Evolutionary conservation across 2,113 vertebrate species (phyloP).

Genomic region (Alligator sinensis): DNA sequence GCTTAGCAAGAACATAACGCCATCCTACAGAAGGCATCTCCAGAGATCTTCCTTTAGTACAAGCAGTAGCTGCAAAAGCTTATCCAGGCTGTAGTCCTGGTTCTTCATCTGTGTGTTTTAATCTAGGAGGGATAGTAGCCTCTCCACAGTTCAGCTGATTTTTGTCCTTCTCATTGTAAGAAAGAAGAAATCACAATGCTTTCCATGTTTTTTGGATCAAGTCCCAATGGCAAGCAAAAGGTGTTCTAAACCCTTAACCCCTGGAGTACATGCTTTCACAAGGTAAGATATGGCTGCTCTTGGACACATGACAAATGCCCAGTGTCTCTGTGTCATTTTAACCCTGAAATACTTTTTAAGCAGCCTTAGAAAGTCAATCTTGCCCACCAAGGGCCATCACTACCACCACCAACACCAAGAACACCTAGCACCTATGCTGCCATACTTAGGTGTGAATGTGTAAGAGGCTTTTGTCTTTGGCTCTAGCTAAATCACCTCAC

Average conservation of each 20-base stretch:
- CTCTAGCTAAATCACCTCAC: background rate
- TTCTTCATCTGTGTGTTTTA: slow-evolving; percentile 4
- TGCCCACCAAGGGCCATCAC: background rate
- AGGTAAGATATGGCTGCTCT: background rate
- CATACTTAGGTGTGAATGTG: background rate
- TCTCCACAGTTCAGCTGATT: slow-evolving; percentile 25
- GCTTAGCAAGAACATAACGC: background rate
- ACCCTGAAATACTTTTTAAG: background rate
- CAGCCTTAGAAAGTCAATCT: background rate
- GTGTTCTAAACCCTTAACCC: background rate
- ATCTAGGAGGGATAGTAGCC: slow-evolving; percentile 24
- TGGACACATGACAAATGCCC: background rate
- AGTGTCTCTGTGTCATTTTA: background rate
- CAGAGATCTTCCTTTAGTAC: slow-evolving; percentile 24
- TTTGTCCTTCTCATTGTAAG: slow-evolving; percentile 12
- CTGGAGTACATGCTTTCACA: accelerated
- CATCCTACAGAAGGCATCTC: background rate
- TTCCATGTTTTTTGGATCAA: background rate
- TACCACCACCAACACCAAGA: background rate
- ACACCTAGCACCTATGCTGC: background rate
- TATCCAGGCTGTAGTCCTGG: background rate
- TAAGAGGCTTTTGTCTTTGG: background rate
- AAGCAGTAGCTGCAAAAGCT: slow-evolving; percentile 8
- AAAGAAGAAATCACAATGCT: background rate
- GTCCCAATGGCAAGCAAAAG: background rate